Evolutionary conservation across 2,888 invertebrate genomes (phyloP).

Genomic region (Heliothis peltigera): DNA sequence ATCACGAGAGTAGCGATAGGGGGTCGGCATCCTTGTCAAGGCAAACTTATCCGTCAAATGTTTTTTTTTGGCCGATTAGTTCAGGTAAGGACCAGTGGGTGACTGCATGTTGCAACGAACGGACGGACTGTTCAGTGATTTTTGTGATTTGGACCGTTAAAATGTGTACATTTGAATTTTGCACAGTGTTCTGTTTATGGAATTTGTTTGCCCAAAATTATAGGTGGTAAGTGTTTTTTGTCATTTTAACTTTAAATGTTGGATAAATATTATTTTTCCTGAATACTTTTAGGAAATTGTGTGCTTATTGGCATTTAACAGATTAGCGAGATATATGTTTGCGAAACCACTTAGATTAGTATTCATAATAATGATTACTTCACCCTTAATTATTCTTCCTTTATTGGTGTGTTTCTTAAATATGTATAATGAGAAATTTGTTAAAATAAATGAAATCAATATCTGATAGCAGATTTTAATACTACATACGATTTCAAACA

Average conservation of each 20-base stretch:
- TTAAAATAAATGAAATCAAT: too few species aligned
- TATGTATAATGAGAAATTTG: too few species aligned
- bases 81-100: slow-evolving; percentile 80
- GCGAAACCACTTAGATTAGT: too few species aligned
- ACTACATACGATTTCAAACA: too few species aligned
- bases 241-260: not conserved
- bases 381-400: too few species aligned
- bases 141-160: slow-evolving; percentile 51
- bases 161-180: slow-evolving; percentile 30
- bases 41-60: slow-evolving; percentile 82
- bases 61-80: slow-evolving; percentile 79
- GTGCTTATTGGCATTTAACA: not conserved
- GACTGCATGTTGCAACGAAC: slow-evolving; percentile 70
- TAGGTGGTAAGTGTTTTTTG: slow-evolving; percentile 42
- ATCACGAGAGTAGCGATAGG: slow-evolving; percentile 69
- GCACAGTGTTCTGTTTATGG: slow-evolving; percentile 26
- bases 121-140: slow-evolving; percentile 64
- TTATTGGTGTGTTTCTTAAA: too few species aligned
- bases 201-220: slow-evolving; percentile 23
- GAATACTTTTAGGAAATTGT: not conserved
- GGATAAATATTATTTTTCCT: not conserved
- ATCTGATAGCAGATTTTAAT: too few species aligned
- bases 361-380: too few species aligned
- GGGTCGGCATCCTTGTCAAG: slow-evolving; percentile 82
- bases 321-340: too few species aligned